phyloP scores from a whole-genome alignment of 53 echinoderm and acorn worm genomes.

The Holothuria scabra region DNA sequence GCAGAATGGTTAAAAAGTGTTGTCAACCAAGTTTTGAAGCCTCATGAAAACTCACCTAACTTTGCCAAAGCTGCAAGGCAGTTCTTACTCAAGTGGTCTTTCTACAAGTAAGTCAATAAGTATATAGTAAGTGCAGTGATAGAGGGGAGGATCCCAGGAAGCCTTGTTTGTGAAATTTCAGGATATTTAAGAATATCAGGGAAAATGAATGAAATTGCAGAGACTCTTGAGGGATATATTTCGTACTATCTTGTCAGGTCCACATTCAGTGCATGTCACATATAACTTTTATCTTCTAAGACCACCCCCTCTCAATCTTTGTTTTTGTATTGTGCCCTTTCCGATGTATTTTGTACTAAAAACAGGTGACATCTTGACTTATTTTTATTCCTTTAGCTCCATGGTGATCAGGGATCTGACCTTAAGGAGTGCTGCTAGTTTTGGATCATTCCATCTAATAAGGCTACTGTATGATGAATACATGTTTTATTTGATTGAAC shows the following conservation, averaged over 20 bases:
- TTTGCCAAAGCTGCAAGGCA: slow-evolving; percentile 98
- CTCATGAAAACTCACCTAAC: slow-evolving; percentile 94
- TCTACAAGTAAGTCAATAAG: slow-evolving; percentile 79
- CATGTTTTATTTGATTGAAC: slow-evolving; percentile 99
- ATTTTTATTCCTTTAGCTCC: slow-evolving; percentile 65
- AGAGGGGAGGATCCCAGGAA: too few species aligned
- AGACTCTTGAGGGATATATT: too few species aligned
- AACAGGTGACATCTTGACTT: neutral
- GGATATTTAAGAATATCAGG: too few species aligned
- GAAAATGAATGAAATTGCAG: too few species aligned
- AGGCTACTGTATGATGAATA: slow-evolving; percentile 95
- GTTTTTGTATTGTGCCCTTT: too few species aligned
- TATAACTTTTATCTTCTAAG: too few species aligned
- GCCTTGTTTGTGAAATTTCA: too few species aligned
- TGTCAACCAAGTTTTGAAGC: slow-evolving; percentile 86
- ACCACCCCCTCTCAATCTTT: too few species aligned
- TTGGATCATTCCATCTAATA: slow-evolving; percentile 98
- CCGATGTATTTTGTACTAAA: too few species aligned
- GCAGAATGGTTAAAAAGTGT: slow-evolving; percentile 95
- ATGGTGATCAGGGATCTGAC: slow-evolving; percentile 99
- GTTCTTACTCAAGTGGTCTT: slow-evolving; percentile 99
- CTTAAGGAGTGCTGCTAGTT: slow-evolving; percentile 97
- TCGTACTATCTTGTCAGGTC: too few species aligned
- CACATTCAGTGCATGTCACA: too few species aligned
- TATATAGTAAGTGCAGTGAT: too few species aligned